Base-by-base conservation (phyloP, 1,140 invertebrate genomes). In the Epicauta chinensis region DNA sequence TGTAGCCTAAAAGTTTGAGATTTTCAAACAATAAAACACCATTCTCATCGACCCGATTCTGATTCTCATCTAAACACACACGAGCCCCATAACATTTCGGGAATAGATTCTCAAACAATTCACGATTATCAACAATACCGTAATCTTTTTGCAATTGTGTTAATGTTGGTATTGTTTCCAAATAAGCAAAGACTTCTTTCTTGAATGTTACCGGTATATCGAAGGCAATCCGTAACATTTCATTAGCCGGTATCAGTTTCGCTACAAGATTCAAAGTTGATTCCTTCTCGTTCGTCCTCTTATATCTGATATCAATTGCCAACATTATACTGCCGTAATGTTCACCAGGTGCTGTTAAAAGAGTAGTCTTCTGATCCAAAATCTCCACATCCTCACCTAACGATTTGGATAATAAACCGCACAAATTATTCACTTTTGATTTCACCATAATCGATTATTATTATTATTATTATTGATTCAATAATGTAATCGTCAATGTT, bases 1-100 rank as follows among this genome's bases (percentile, higher is more conserved):
- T 72, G 49, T 72, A 82, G 1, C 73, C 77, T 1, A 61, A 55
- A 0, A 56, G 37, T 40, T 76, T 78, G 1, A 81, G 50, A 63
- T 82, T 80, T 46, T 82, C 79, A 51, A 80, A 71, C 0, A 81
- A 44, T 16, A 82, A 69, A 2, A 77, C 73, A 0, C 77, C 78
- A 39, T 80, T 67, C 1, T 79, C 69, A 45, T 81, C 76, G 0
- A 80, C 74, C 10, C 68, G 65, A 0, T 55, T 40, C 0, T 67
- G 58, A 5, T 72, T 61, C 0, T 67, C 35, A 23, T 71, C 58
- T 0, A 79, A 47, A 9, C 73, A 75, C 0, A 79, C 58, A 23
- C 77, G 67, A 0, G 71, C 73, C 0, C 79, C 78, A 57, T 74
- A 81, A 57, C 75, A 81, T 9, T 72, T 70, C 0, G 80, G 72